A percentile compares a stretch with the other conserved stretches of the same genome.
These are phyloP conservation scores for Illadopsis cleaveri DNA, from an alignment of 2,113 vertebrate genomes.

Conservation along the genomic window DNA sequence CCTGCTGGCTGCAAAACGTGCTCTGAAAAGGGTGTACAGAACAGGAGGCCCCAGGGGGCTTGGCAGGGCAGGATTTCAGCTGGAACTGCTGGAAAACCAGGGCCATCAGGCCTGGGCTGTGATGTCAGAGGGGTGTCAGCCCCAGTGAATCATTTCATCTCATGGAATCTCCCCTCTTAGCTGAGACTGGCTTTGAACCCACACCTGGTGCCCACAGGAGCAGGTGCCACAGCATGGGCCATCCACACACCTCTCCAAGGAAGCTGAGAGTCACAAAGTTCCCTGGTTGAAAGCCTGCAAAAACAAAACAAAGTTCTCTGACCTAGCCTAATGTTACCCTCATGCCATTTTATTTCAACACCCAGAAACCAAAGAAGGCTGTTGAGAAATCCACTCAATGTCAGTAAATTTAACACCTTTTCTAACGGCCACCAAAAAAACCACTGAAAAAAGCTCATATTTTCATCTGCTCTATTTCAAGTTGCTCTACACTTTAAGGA, in stretches of 20 bases:
- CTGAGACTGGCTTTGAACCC: not conserved
- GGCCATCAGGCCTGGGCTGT: not conserved
- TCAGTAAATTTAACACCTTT: not conserved
- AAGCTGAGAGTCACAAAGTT: not conserved
- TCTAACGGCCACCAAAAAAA: not conserved
- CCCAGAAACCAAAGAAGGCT: not conserved
- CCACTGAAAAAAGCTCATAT: not conserved
- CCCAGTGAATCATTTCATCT: not conserved
- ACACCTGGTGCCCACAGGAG: not conserved
- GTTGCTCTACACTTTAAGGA: not conserved
- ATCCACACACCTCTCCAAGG: not conserved
- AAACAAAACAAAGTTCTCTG: not conserved
- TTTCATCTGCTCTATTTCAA: not conserved
- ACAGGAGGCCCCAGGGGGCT: not conserved
- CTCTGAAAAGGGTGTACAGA: slow-evolving; percentile 11
- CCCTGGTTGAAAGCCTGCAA: not conserved
- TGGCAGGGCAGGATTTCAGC: not conserved
- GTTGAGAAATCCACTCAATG: not conserved
- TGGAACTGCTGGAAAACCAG: not conserved
- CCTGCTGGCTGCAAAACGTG: not conserved
- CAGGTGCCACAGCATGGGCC: not conserved
- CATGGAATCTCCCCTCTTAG: not conserved
- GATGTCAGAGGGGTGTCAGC: not conserved
- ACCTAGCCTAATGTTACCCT: not conserved
- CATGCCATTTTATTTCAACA: not conserved